phyloP scores from a whole-genome alignment of 2,888 invertebrate genomes.

The Minunthozetes semirufus region DNA sequence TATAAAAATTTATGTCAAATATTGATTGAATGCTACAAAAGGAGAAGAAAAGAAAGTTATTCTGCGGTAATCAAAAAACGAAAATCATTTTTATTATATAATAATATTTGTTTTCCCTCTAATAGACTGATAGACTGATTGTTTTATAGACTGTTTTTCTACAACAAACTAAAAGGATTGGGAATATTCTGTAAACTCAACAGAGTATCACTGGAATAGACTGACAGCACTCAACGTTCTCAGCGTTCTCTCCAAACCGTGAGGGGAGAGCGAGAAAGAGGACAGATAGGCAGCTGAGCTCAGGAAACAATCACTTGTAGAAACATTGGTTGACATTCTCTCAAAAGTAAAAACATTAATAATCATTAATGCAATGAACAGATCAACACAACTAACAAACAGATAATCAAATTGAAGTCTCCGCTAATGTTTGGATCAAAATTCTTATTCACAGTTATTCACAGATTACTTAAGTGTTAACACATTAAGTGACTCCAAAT shows the following conservation, averaged over 20 bases:
- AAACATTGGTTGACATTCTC: not conserved
- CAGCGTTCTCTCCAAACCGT: too few relatives aligned
- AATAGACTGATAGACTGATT: not conserved
- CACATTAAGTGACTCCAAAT: not conserved
- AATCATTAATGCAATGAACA: not conserved
- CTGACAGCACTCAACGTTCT: not conserved
- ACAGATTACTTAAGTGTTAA: not conserved
- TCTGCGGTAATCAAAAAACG: slow-evolving; percentile 8
- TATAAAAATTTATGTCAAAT: slow-evolving; percentile 26
- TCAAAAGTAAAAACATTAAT: slow-evolving; percentile 3
- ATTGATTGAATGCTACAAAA: slow-evolving; percentile 17
- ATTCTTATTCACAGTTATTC: too few relatives aligned
- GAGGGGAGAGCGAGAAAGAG: not conserved
- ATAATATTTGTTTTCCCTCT: slow-evolving; percentile 10
- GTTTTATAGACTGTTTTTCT: not conserved
- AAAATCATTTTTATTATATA: slow-evolving; percentile 10
- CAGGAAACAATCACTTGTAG: slow-evolving; percentile 14
- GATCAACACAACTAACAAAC: too few relatives aligned
- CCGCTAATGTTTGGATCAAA: too few relatives aligned
- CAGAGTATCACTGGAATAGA: not conserved
- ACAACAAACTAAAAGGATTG: not conserved
- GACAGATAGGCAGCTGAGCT: not conserved
- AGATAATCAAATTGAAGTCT: too few relatives aligned
- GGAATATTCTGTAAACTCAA: slow-evolving; percentile 1
- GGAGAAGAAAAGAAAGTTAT: not conserved